These are phyloP conservation scores for Anas platyrhynchos DNA, from an alignment of 2,113 vertebrate species.

Conservation along the genomic window DNA sequence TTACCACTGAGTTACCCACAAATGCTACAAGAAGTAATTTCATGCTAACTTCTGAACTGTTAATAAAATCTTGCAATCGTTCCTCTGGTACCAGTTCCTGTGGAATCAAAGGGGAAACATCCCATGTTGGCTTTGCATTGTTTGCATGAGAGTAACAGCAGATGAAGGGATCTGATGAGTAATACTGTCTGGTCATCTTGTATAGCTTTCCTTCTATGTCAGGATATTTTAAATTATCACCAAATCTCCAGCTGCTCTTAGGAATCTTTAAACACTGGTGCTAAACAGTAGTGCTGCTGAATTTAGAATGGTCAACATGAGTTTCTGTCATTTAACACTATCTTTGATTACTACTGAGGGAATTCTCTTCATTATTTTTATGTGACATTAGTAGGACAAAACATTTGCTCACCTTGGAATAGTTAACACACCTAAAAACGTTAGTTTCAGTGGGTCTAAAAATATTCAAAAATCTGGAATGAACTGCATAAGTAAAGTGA, in stretches of 20 bases:
- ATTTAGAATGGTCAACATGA: not conserved
- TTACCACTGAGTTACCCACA: not conserved
- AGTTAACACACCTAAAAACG: not conserved
- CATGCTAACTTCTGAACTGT: not conserved
- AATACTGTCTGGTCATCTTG: not conserved
- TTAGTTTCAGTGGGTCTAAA: not conserved
- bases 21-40: not conserved
- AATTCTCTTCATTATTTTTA: not conserved
- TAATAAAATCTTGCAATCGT: not conserved
- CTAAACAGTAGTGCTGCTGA: not conserved
- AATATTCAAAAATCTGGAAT: not conserved
- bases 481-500: not conserved
- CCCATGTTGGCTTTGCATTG: not conserved
- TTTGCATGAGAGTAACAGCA: not conserved
- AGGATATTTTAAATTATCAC: not conserved
- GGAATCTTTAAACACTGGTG: not conserved
- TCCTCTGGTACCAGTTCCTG: not conserved
- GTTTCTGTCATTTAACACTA: not conserved
- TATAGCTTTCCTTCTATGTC: not conserved
- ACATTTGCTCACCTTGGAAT: not conserved
- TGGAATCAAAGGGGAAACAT: not conserved
- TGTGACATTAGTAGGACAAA: accelerated
- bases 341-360: not conserved
- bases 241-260: not conserved
- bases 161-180: not conserved